These are phyloP conservation scores for Hemibagrus wyckioides DNA, from an alignment of 2,113 vertebrate species.

Conservation along the genomic window DNA sequence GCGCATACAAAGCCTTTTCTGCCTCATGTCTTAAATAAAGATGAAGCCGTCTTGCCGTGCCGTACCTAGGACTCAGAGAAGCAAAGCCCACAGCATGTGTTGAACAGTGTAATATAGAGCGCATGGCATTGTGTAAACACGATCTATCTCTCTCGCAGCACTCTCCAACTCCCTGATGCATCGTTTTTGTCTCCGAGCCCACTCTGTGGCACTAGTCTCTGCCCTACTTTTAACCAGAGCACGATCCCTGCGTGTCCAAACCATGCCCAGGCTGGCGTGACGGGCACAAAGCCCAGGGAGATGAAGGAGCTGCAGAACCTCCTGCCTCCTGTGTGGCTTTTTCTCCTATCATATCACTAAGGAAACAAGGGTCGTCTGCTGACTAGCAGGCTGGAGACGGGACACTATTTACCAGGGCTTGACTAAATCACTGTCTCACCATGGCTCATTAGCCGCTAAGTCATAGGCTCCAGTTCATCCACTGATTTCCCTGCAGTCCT, in stretches of 20 bases:
- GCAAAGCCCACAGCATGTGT: conserved; percentile 38
- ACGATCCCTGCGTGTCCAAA: conserved; percentile 20
- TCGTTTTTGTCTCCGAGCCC: conserved; percentile 22
- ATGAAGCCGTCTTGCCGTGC: conserved; percentile 22
- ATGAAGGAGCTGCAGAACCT: neutral
- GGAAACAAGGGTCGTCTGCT: conserved; percentile 21
- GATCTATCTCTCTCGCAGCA: conserved; percentile 19
- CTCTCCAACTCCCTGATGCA: conserved; percentile 27
- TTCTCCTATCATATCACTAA: conserved; percentile 27
- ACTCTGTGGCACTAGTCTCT: conserved; percentile 22
- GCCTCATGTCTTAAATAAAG: conserved; percentile 30
- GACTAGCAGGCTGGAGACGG: conserved; percentile 14
- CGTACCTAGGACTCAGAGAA: conserved; percentile 7
- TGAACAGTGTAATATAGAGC: conserved; percentile 35
- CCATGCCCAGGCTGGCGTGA: conserved; percentile 38
- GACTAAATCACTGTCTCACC: conserved; percentile 26
- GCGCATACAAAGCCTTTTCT: neutral
- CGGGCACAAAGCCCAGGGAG: conserved; percentile 12
- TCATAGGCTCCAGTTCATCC: conserved; percentile 20
- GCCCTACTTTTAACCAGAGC: conserved; percentile 45
- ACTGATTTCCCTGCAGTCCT: conserved; percentile 29
- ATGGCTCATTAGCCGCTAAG: conserved; percentile 27
- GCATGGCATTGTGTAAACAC: conserved; percentile 43
- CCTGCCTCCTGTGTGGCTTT: neutral
- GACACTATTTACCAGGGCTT: conserved; percentile 20